Evolutionary conservation across 2,888 invertebrate genomes (phyloP).

Genomic region (Subacronicta megacephala): DNA sequence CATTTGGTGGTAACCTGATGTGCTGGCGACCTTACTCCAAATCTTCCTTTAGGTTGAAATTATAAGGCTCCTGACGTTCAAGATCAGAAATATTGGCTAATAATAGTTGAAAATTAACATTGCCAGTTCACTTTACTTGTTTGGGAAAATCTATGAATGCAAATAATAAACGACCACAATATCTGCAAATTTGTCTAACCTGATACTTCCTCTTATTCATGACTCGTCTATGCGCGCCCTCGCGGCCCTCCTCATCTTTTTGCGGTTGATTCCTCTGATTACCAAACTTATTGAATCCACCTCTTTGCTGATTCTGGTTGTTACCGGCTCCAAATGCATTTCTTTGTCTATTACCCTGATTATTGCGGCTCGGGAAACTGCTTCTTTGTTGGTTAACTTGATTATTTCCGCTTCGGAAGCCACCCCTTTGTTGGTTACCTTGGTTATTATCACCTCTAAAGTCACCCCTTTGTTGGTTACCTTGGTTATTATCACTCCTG

Average conservation of each 20-base stretch:
- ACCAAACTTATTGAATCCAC: constrained; percentile 44
- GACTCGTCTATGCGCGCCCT: constrained; percentile 76
- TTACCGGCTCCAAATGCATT: constrained; percentile 18
- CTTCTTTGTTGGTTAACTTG: constrained; percentile 13
- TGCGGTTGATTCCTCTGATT: constrained; percentile 40
- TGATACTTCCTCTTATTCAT: constrained; percentile 77
- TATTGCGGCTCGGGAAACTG: neutral
- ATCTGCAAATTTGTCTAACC: constrained; percentile 57
- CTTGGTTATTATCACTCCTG: constrained; percentile 32
- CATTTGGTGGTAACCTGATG: too few species aligned
- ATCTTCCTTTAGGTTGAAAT: too few species aligned
- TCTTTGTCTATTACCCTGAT: constrained; percentile 39
- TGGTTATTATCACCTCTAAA: constrained; percentile 12
- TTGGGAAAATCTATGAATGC: too few species aligned
- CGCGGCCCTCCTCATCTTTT: constrained; percentile 53
- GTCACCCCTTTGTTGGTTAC: constrained; percentile 21
- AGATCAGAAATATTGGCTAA: too few species aligned
- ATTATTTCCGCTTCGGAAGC: constrained; percentile 15
- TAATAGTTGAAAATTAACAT: too few species aligned
- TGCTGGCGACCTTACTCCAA: too few species aligned
- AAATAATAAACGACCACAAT: neutral
- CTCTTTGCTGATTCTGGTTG: constrained; percentile 29
- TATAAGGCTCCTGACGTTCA: too few species aligned
- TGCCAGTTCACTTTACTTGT: too few species aligned
- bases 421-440: constrained; percentile 20